These are phyloP conservation scores for Gavia stellata DNA, from an alignment of 2,113 vertebrate genomes.

Conservation along the genomic window DNA sequence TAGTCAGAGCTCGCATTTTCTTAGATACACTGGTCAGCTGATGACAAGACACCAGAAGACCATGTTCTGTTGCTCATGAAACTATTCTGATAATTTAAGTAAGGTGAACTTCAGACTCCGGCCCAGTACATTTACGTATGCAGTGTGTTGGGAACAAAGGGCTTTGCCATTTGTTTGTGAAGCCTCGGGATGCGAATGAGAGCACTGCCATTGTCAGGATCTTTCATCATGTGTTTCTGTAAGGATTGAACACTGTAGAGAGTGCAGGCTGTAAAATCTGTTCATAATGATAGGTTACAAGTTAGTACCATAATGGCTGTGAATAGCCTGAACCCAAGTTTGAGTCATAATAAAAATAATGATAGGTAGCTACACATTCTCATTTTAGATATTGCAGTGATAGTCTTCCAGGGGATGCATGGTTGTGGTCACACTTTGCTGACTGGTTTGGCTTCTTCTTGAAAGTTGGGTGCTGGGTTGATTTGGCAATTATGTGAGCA, in stretches of 20 bases:
- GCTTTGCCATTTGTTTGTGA: background rate
- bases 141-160: background rate
- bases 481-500: background rate
- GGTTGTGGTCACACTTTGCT: background rate
- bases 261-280: background rate
- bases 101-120: background rate
- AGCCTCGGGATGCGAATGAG: background rate
- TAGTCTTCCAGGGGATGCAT: background rate
- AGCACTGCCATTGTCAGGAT: background rate
- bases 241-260: background rate
- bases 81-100: background rate
- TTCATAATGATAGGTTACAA: background rate
- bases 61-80: background rate
- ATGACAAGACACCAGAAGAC: background rate
- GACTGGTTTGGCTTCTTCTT: background rate
- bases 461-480: background rate
- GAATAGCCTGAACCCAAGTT: background rate
- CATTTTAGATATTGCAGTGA: background rate
- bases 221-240: background rate
- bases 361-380: background rate
- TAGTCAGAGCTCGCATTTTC: background rate
- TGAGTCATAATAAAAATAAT: slow-evolving; percentile 12
- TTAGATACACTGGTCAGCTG: background rate
- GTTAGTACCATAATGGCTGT: background rate
- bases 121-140: fast-evolving